These are phyloP conservation scores for Propithecus deckenii DNA, from an alignment of 2,797 vertebrate genomes.

Conservation along the genomic window DNA sequence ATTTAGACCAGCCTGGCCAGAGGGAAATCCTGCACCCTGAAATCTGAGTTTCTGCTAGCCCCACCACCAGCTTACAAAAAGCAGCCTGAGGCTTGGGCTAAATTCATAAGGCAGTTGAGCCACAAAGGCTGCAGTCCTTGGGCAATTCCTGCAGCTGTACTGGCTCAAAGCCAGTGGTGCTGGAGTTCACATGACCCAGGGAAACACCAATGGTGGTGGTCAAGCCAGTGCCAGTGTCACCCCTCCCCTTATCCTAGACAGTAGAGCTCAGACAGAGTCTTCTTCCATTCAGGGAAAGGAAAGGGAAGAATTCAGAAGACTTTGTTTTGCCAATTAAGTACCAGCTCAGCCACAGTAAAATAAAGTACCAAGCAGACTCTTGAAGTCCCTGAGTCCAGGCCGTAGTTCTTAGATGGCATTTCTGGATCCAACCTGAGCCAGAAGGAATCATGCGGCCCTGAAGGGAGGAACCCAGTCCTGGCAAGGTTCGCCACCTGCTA, in stretches of 20 bases:
- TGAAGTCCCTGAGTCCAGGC: neutral
- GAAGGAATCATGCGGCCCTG: neutral
- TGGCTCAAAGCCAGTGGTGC: neutral
- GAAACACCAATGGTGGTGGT: too few species aligned
- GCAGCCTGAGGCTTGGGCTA: neutral
- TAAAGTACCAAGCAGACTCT: neutral
- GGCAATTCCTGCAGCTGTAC: neutral
- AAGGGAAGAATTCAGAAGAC: neutral
- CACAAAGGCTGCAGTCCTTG: neutral
- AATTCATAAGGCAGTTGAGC: neutral
- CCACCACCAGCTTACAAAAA: neutral
- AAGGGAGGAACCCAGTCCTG: neutral
- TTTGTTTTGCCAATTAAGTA: neutral
- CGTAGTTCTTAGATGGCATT: neutral
- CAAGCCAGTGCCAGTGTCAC: neutral
- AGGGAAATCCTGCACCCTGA: too few species aligned
- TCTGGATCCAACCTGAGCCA: neutral
- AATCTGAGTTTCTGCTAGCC: too few species aligned
- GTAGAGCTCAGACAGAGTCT: neutral
- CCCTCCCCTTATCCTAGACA: neutral
- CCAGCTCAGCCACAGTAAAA: neutral
- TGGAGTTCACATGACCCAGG: neutral
- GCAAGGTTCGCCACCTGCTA: neutral
- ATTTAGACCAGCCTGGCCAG: neutral
- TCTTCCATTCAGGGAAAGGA: neutral